These are phyloP conservation scores for Adela reaumurella DNA, from an alignment of 2,888 invertebrate species.

Conservation along the genomic window DNA sequence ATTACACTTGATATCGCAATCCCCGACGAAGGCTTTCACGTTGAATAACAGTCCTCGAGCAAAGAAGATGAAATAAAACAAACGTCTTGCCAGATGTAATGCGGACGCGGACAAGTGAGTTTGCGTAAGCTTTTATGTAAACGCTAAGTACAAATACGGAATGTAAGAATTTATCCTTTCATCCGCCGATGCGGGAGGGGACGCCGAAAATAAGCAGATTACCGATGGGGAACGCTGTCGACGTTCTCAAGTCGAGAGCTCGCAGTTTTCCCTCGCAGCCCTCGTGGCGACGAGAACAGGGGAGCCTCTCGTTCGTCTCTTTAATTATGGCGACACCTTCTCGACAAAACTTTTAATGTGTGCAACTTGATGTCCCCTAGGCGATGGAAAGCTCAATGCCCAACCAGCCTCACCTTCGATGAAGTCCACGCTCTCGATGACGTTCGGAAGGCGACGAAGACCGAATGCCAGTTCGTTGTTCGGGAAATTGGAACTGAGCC, in stretches of 20 bases:
- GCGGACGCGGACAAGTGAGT: not conserved
- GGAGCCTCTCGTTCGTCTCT: constrained; percentile 13
- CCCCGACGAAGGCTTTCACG: not conserved
- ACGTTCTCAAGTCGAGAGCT: no score
- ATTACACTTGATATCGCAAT: not conserved
- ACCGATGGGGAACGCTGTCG: not conserved
- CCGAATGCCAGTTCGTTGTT: no score
- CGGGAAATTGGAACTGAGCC: no score
- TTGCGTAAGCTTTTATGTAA: not conserved
- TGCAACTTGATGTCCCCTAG: no score
- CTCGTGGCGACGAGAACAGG: no score
- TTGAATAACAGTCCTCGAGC: not conserved
- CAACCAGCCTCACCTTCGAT: no score
- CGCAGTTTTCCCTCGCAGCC: not conserved
- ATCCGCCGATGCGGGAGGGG: not conserved
- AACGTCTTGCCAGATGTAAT: not conserved
- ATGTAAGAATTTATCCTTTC: not conserved
- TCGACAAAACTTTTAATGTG: constrained; percentile 48
- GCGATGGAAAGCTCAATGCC: no score
- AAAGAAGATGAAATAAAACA: not conserved
- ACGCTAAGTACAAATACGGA: not conserved
- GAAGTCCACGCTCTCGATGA: no score
- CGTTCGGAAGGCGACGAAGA: no score
- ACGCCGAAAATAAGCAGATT: not conserved
- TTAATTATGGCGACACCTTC: constrained; percentile 39